Evolutionary conservation across 2,113 vertebrate species (phyloP).

Genomic region (Ictalurus punctatus): DNA sequence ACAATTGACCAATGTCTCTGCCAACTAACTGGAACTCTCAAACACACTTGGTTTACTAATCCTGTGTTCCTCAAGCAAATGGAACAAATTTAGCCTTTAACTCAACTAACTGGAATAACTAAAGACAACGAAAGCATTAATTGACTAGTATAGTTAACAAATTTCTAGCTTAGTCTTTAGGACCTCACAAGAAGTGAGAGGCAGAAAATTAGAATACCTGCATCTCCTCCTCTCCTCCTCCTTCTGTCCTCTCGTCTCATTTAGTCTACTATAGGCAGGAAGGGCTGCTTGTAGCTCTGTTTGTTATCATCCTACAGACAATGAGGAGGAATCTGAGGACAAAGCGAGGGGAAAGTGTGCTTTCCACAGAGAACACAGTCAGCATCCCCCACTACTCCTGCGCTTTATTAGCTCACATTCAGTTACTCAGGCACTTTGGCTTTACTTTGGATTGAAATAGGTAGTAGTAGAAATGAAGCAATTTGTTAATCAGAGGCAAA

Average conservation of each 20-base stretch:
- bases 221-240: conserved; percentile 1
- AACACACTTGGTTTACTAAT: background rate
- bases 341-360: conserved; percentile 69
- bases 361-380: conserved; percentile 51
- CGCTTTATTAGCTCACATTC: background rate
- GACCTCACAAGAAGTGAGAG: conserved; percentile 37
- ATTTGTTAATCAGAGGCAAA: background rate
- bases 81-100: background rate
- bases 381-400: conserved; percentile 11
- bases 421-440: background rate
- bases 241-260: background rate
- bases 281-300: conserved; percentile 58
- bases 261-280: conserved; percentile 48
- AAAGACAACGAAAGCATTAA: background rate
- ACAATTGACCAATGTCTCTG: background rate
- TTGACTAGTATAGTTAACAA: background rate
- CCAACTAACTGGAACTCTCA: background rate
- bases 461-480: background rate
- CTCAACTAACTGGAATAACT: background rate
- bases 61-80: background rate
- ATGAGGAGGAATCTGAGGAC: conserved; percentile 71
- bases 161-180: background rate
- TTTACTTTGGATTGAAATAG: conserved; percentile 10
- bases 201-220: conserved; percentile 26
- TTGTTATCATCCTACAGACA: conserved; percentile 70